Evolutionary conservation across 2,113 vertebrate genomes (phyloP), one percentile per base, ranked within the genome.

Genomic region (Daubentonia madagascariensis): DNA sequence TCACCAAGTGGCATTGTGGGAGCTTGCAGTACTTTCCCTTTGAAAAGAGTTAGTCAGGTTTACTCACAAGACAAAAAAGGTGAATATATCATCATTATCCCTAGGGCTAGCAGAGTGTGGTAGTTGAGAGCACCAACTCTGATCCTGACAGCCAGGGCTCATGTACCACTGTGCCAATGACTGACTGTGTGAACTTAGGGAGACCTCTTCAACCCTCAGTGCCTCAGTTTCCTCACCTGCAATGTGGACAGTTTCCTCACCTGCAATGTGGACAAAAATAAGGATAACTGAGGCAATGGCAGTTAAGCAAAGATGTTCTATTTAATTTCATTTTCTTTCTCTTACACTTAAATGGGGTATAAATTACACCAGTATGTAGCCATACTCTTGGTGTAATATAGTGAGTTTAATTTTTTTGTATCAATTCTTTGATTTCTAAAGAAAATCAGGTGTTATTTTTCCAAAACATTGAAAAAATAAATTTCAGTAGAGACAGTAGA

Each of bases 391-490:
- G 9, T 85, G 16, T 89, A n/a, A 22, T 23, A 83, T 23, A 86
- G 76, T 48, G 43, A 88, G 35, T 35, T 73, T 85, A 96, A 97
- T 96, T 97, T 87, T 23, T 6, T 93, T 96, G 93, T 81, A 85
- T 93, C 94, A 97, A 54, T 95, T 96, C 92, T 91, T 83, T 88
- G 2, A 32, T 95, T 90, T 97, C 23, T 8, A 96, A 97, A 87
- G 48, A 94, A 97, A 98, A 92, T 54, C 54, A 85, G 73, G 8
- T 95, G 85, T 76, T 40, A 88, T 85, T 94, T 95, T 67, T 70
- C 30, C 25, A 23, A 86, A 95, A 78, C 61, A 67, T 72, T 88
- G 79, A 86, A 25, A 80, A 86, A 97, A 79, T 43, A 11, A 85
- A 4, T 43, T 90, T 86, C 92, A 96, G 17, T 18, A 89, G 93